Percentiles rank a stretch among this genome's conserved stretches.
These are phyloP conservation scores for Bhutanitis thaidina DNA, from an alignment of 2,888 invertebrate genomes.

Conservation along the genomic window DNA sequence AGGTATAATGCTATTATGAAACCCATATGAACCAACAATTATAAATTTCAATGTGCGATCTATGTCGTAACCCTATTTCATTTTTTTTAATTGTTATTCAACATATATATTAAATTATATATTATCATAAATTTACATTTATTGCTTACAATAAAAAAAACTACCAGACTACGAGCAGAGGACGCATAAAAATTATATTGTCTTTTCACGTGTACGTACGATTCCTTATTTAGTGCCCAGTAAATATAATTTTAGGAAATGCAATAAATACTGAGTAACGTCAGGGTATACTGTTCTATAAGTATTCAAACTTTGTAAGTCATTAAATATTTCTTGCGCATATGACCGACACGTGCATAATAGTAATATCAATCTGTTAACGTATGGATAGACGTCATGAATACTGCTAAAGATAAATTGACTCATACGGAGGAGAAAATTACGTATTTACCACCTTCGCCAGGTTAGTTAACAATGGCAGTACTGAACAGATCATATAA, in stretches of 20 bases:
- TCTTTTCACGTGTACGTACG: conserved; percentile 63
- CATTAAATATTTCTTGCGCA: conserved; percentile 2
- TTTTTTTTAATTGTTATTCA: too few species aligned
- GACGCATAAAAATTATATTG: conserved; percentile 72
- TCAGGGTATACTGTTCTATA: not conserved
- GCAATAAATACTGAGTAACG: not conserved
- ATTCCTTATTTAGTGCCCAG: conserved; percentile 48
- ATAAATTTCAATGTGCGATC: too few species aligned
- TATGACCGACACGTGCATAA: conserved; percentile 4
- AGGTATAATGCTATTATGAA: too few species aligned
- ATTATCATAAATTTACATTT: conserved; percentile 66
- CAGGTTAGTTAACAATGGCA: too few species aligned
- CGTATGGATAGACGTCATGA: too few species aligned
- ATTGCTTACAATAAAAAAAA: conserved; percentile 58
- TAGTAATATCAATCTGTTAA: not conserved
- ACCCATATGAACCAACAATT: too few species aligned
- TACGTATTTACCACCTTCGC: too few species aligned
- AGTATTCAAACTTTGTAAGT: not conserved
- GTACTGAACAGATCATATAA: too few species aligned
- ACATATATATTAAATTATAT: too few species aligned
- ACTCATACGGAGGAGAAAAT: too few species aligned
- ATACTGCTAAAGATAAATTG: too few species aligned
- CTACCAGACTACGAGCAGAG: conserved; percentile 50
- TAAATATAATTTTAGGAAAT: conserved; percentile 36
- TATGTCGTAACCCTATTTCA: too few species aligned